Conservation (phyloP, 2,888 invertebrate species). For the Clepsis dumicolana region DNA sequence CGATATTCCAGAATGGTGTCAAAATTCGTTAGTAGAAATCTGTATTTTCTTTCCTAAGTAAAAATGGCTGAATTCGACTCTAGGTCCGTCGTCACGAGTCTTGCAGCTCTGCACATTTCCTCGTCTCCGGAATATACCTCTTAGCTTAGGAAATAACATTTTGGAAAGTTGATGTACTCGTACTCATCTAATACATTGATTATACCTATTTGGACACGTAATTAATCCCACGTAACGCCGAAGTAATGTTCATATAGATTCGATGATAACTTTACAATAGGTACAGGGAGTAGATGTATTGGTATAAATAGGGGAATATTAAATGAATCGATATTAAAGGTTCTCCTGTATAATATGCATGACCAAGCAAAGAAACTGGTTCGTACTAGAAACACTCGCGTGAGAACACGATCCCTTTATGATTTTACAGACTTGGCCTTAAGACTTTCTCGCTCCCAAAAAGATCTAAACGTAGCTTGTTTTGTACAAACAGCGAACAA, state of each 20-base stretch:
- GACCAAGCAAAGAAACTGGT: no score
- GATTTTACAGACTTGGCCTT: background rate
- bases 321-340: background rate
- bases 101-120: background rate
- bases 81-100: background rate
- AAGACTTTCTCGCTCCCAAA: background rate
- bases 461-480: background rate
- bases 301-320: background rate
- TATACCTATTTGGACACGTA: slow-evolving; percentile 1
- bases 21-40: background rate
- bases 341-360: background rate
- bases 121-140: slow-evolving; percentile 3
- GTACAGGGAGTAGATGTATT: background rate
- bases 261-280: background rate
- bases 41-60: background rate
- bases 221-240: background rate
- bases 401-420: no score
- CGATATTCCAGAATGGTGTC: background rate
- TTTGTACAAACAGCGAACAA: background rate
- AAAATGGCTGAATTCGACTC: background rate
- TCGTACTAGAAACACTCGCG: no score
- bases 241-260: background rate
- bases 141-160: background rate
- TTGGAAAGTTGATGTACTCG: background rate
- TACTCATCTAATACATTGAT: background rate